Conservation (phyloP, 2,888 invertebrate species). For the Lymantria dispar region DNA sequence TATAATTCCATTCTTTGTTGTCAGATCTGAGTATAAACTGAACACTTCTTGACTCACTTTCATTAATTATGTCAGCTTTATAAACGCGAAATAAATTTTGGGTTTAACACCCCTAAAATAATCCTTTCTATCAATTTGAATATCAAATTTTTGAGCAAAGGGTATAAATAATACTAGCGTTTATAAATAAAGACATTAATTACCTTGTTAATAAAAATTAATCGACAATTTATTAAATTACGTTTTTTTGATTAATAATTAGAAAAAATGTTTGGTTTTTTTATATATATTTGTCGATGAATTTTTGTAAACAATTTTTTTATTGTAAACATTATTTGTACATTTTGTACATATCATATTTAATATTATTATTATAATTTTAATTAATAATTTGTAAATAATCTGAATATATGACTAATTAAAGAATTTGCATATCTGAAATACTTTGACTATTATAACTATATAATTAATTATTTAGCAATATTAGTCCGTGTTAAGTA, state of each 20-base stretch:
- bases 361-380: conserved; percentile 51
- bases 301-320: conserved; percentile 33
- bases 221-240: conserved; percentile 27
- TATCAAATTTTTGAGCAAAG: conserved; percentile 29
- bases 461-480: conserved; percentile 56
- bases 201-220: conserved; percentile 28
- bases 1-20: conserved; percentile 26
- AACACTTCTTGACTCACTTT: conserved; percentile 33
- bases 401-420: conserved; percentile 53
- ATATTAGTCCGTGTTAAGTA: conserved; percentile 65
- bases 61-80: conserved; percentile 22
- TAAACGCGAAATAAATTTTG: conserved; percentile 23
- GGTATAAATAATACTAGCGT: conserved; percentile 7
- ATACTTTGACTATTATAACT: conserved; percentile 53
- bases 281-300: conserved; percentile 20
- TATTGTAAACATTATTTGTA: conserved; percentile 52
- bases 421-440: conserved; percentile 69
- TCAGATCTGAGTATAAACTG: conserved; percentile 50
- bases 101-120: conserved; percentile 10
- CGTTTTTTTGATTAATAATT: conserved; percentile 17
- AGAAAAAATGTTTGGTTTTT: conserved; percentile 22
- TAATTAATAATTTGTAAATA: conserved; percentile 62
- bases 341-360: conserved; percentile 67
- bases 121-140: conserved; percentile 27
- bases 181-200: conserved; percentile 10